Base-by-base conservation (phyloP, 2,797 vertebrate genomes). In the Linurgus olivaceus region DNA sequence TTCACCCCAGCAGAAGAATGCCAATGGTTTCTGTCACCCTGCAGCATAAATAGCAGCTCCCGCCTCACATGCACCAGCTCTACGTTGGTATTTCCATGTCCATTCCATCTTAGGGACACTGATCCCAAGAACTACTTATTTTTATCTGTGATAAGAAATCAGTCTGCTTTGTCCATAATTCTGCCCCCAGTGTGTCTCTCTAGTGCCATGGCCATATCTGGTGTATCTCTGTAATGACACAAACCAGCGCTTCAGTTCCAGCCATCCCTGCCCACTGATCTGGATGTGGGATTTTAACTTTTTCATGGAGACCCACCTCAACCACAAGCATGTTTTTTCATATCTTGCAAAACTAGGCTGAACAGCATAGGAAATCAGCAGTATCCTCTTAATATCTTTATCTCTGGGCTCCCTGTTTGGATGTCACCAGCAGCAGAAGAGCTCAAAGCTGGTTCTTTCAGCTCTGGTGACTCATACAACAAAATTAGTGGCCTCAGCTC, bases 41-140 rank as follows among this genome's bases (percentile, higher is more conserved):
- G 59, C 40, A 81, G 50, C n/a, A 47, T 1, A 17, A 72, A 55
- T 11, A 55, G 58, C 71, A 61, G 73, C 55, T 74, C 70, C 59
- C 0, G 0, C 28, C 61, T 58, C 51, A n/a, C 0, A 0, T 31
- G 75, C 29, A 35, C 29, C 21, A 54, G 61, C 55, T 81, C 50
- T 51, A 6, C 0, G 0, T 47, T 44, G 71, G 51, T 20, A 40
- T 33, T 48, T 82, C 20, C 47, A 14, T 13, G 42, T 51, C 45
- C 59, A 52, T 45, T 65, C 37, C 47, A 48, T 47, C 47, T 61
- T n/a, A 85, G 21, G 40, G 57, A 78, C 38, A 33, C 23, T 38
- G 35, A 70, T 63, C 29, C 31, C 40, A 82, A 65, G 50, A 88
- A 18, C 28, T 26, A 50, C 21, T 67, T 37, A 16, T 40, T 73